Evolutionary conservation across 2,888 invertebrate genomes (phyloP).

Genomic region (Patella ulyssiponensis): DNA sequence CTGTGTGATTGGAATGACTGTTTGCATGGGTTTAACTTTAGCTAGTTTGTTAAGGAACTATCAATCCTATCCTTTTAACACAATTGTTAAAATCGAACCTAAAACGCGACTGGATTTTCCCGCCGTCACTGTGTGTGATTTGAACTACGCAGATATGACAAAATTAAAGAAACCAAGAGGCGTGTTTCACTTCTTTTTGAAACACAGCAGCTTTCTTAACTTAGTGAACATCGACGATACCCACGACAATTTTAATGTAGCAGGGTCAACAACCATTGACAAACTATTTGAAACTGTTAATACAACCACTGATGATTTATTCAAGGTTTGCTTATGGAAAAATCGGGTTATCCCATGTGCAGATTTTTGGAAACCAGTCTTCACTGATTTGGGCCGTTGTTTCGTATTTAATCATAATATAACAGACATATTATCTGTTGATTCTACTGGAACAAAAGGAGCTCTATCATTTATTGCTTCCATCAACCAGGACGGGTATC

Average conservation of each 20-base stretch:
- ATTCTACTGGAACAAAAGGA: neutral
- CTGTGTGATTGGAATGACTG: neutral
- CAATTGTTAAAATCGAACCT: conserved; percentile 16
- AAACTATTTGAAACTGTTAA: neutral
- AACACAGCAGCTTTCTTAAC: neutral
- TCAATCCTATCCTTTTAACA: conserved; percentile 17
- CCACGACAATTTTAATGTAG: neutral
- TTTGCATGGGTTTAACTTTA: conserved; percentile 5
- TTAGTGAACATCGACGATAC: neutral
- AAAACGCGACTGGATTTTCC: conserved; percentile 23
- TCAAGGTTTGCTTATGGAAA: neutral
- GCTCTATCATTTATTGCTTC: neutral
- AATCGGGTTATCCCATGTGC: neutral
- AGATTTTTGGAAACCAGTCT: neutral
- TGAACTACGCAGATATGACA: conserved; percentile 14
- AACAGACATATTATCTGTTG: neutral
- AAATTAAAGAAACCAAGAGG: neutral
- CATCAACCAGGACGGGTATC: neutral
- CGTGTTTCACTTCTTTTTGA: neutral
- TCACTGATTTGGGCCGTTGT: neutral
- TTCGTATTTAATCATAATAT: neutral
- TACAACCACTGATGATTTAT: neutral
- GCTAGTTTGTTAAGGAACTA: conserved; percentile 8
- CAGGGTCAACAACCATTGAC: neutral
- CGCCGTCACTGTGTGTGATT: conserved; percentile 28